These are phyloP conservation scores for Cyphomyrus discorhynchus DNA, from an alignment of 2,113 vertebrate genomes.

Conservation along the genomic window DNA sequence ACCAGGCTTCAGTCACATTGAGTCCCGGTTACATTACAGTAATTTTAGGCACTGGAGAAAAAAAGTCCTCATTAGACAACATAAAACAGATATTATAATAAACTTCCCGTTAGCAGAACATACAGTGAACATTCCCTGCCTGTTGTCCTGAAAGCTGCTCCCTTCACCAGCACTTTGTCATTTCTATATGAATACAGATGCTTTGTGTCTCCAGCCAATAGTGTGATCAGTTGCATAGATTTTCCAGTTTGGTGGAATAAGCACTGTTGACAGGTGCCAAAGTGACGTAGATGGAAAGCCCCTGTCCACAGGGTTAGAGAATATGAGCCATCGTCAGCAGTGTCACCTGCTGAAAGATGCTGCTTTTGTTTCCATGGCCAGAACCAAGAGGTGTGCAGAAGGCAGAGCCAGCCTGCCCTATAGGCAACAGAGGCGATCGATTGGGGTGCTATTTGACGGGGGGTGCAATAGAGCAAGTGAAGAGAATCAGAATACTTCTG, in stretches of 20 bases:
- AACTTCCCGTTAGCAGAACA: not conserved
- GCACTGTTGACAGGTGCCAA: conserved; percentile 20
- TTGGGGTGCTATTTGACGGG: not conserved
- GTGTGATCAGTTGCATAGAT: conserved; percentile 25
- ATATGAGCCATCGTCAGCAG: not conserved
- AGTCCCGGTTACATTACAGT: not conserved
- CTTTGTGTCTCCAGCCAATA: conserved; percentile 20
- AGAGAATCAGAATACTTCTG: not conserved
- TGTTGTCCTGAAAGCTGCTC: not conserved
- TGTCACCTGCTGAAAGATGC: conserved; percentile 1
- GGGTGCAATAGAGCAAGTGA: not conserved
- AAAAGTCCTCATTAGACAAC: not conserved
- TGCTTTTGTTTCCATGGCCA: not conserved
- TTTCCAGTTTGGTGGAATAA: conserved; percentile 24
- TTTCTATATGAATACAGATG: conserved; percentile 19
- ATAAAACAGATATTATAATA: not conserved
- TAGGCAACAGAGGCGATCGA: not conserved
- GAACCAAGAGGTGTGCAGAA: not conserved
- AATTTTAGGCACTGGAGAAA: not conserved
- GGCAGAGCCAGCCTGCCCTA: not conserved
- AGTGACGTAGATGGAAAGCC: conserved; percentile 21
- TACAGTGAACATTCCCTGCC: not conserved
- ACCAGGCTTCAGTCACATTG: not conserved
- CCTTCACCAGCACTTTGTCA: conserved; percentile 16
- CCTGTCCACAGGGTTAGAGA: not conserved